A percentile compares a stretch with the other conserved stretches of the same genome.
These are phyloP conservation scores for Dermochelys coriacea DNA, from an alignment of 2,797 vertebrate species.

Conservation along the genomic window DNA sequence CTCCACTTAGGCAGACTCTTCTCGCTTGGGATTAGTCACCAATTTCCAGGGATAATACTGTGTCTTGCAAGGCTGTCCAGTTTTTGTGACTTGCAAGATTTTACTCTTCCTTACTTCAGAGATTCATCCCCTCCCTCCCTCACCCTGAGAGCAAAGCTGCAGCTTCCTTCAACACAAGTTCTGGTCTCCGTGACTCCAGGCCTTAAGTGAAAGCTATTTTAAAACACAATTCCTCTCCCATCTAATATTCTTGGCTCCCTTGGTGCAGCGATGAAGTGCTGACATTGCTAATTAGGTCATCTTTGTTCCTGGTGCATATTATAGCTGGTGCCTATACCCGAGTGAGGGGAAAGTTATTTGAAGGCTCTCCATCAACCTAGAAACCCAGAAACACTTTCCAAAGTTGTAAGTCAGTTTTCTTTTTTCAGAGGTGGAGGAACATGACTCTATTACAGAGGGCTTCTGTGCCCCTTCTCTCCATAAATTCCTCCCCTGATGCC, in stretches of 20 bases:
- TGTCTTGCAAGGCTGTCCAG: not conserved
- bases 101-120: not conserved
- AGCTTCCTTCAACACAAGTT: not conserved
- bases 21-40: not conserved
- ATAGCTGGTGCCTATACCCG: not conserved
- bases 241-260: not conserved
- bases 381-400: slow-evolving; percentile 79
- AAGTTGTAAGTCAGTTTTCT: not conserved
- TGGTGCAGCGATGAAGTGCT: not conserved
- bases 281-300: slow-evolving; percentile 77
- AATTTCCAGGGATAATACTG: not conserved
- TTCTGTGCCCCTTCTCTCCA: not conserved
- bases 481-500: not conserved
- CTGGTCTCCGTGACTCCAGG: not conserved
- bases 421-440: not conserved
- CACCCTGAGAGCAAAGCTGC: not conserved
- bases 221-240: not conserved
- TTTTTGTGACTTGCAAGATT: not conserved
- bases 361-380: slow-evolving; percentile 65
- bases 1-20: not conserved
- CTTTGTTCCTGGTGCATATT: not conserved
- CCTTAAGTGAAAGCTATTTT: not conserved
- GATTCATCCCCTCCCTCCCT: not conserved
- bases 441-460: not conserved
- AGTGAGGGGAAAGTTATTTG: not conserved